A percentile compares a stretch with the other conserved stretches of the same genome.
Conservation (phyloP, 2,888 invertebrate genomes). For the Lasioglossum leucozonium region DNA sequence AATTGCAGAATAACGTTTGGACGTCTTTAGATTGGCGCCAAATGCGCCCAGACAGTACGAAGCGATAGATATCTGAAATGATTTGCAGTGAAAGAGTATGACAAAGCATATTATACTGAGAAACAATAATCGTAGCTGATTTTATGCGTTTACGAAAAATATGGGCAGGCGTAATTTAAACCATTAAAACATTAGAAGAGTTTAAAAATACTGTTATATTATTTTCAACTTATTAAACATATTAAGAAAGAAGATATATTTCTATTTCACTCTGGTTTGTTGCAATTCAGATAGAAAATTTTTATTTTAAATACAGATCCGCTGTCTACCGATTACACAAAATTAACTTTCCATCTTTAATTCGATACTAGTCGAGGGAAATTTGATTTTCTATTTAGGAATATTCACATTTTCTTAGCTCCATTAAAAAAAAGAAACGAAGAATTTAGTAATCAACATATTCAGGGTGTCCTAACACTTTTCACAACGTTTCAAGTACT, state of each 20-base stretch:
- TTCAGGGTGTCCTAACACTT: too few relatives aligned
- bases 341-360: neutral
- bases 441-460: too few relatives aligned
- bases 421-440: neutral
- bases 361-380: neutral
- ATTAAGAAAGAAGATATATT: too few relatives aligned
- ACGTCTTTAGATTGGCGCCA: neutral
- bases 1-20: neutral
- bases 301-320: too few relatives aligned
- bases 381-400: neutral
- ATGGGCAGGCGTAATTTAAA: too few relatives aligned
- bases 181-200: too few relatives aligned
- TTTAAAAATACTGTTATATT: too few relatives aligned
- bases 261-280: too few relatives aligned
- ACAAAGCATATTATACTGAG: neutral
- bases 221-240: too few relatives aligned
- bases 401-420: neutral
- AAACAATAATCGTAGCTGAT: neutral
- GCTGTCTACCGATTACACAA: neutral
- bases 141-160: too few relatives aligned
- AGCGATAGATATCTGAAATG: neutral
- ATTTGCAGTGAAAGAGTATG: neutral
- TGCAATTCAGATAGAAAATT: too few relatives aligned
- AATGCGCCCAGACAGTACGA: neutral
- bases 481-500: too few relatives aligned